Base-by-base conservation (phyloP, 2,797 vertebrate species). In the Gallinago stenura region DNA sequence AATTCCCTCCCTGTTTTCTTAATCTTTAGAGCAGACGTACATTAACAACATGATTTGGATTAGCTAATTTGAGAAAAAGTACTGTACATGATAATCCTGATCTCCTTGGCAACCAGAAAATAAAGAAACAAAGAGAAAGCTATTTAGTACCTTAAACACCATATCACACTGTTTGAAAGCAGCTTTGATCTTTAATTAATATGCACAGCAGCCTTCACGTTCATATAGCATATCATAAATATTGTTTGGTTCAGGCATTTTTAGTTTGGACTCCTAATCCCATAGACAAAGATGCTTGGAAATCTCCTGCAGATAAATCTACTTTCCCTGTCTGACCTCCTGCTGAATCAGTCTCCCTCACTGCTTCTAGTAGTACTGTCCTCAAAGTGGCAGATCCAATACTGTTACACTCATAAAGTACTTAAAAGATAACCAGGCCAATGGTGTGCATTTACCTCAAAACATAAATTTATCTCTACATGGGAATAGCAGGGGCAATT, bases 11-110 rank as follows among this genome's bases (percentile, higher is more conserved):
- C n/a, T 45, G 57, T 89, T 93, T 90, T 93, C 37, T 62, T 94
- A 93, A 89, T 89, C 86, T 93, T 87, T 87, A 57, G 33, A 90
- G 43, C 50, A 89, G 43, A 73, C 16, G 0, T 54, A 72, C 20
- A 33, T 83, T 89, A 87, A 46, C 57, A 94, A 79, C 56, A 77
- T 89, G 82, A 89, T 88, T 90, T 91, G 72, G 84, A 96, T 93
- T 93, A 93, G 30, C 66, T 95, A 96, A 95, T 95, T 78, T 83
- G 65, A 95, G 61, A 88, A 94, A 85, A 92, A n/a, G 81, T 90
- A 89, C 39, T 6, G 2, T 53, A 87, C 31, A 39, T 4, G 3
- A 85, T 94, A 94, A 96, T 94, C 82, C 71, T 66, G 71, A 94
- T 95, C 50, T 70, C 82, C 85, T 73, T 96, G 90, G 90, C 86